phyloP scores from a whole-genome alignment of 2,797 vertebrate species.

The Rhyacichthys aspro region DNA sequence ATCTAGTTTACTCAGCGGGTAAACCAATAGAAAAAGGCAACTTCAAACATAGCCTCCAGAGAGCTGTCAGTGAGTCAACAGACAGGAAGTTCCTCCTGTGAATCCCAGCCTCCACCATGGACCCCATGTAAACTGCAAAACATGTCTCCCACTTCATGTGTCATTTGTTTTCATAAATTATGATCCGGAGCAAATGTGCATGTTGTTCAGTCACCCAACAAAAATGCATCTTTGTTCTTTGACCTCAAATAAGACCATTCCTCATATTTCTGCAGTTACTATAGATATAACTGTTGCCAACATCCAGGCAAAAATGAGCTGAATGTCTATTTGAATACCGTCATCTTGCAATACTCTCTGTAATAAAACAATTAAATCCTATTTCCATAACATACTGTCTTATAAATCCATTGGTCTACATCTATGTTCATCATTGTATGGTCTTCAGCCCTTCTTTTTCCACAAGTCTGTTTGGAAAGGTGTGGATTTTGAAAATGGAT shows the following conservation, averaged over 20 bases:
- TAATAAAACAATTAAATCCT: conserved; percentile 41
- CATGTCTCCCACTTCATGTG: background rate
- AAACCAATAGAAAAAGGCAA: conserved; percentile 50
- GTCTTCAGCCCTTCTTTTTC: too few species aligned
- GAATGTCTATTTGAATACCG: conserved; percentile 43
- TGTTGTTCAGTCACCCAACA: conserved; percentile 13
- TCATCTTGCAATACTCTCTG: conserved; percentile 52
- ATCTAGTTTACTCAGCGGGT: conserved; percentile 51
- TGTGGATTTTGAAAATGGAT: too few species aligned
- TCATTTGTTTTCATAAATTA: conserved; percentile 9
- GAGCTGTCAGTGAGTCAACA: conserved; percentile 56
- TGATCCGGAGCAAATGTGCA: background rate
- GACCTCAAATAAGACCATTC: conserved; percentile 47
- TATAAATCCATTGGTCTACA: too few species aligned
- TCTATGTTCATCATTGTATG: too few species aligned
- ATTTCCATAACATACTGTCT: too few species aligned
- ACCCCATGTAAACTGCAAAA: conserved; percentile 17
- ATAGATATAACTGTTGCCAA: conserved; percentile 48
- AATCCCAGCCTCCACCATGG: conserved; percentile 31
- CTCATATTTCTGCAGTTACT: conserved; percentile 43
- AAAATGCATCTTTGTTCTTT: conserved; percentile 23
- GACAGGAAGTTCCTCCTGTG: conserved; percentile 34
- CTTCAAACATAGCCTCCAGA: conserved; percentile 47
- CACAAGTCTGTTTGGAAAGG: too few species aligned
- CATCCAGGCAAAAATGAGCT: conserved; percentile 63